Percentiles rank a stretch among this genome's conserved stretches.
phyloP scores from a whole-genome alignment of 2,797 vertebrate species.

The Microcaecilia unicolor region DNA sequence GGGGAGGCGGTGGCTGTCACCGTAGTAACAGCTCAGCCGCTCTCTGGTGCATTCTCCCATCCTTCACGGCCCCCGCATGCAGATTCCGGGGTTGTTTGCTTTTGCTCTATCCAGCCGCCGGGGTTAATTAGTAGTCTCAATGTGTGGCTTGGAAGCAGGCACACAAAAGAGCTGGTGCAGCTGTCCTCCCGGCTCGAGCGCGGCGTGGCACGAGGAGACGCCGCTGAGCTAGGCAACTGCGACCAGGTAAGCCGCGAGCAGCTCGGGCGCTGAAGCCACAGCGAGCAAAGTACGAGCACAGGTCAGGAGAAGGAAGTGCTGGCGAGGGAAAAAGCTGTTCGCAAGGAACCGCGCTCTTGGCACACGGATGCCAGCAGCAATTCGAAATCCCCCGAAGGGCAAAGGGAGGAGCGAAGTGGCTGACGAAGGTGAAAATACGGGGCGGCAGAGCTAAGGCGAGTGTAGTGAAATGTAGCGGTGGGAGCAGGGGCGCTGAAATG shows the following conservation, averaged over 20 bases:
- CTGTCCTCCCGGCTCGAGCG: background rate
- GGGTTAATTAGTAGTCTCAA: slow-evolving; percentile 40
- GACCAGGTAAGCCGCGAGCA: no score
- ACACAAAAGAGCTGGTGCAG: slow-evolving; percentile 35
- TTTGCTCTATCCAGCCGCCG: slow-evolving; percentile 42
- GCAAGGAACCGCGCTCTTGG: background rate
- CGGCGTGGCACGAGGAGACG: background rate
- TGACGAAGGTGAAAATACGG: background rate
- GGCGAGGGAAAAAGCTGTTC: slow-evolving; percentile 18
- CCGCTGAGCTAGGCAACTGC: background rate
- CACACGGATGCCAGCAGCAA: slow-evolving; percentile 22
- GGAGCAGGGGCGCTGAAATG: background rate
- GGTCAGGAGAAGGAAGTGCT: no score
- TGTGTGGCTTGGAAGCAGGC: slow-evolving; percentile 31
- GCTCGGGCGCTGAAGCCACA: no score
- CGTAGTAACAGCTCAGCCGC: background rate
- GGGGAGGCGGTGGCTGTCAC: background rate
- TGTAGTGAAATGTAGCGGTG: background rate
- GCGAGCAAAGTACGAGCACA: no score
- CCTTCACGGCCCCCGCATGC: slow-evolving; percentile 32
- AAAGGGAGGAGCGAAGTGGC: background rate
- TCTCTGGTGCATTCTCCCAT: slow-evolving; percentile 7
- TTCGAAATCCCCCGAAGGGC: background rate
- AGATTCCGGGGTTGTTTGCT: slow-evolving; percentile 56
- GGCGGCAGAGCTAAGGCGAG: background rate